Evolutionary conservation across 2,888 invertebrate genomes (phyloP), one percentile per base, ranked within the genome.

Genomic region (Argyra leucocephala): DNA sequence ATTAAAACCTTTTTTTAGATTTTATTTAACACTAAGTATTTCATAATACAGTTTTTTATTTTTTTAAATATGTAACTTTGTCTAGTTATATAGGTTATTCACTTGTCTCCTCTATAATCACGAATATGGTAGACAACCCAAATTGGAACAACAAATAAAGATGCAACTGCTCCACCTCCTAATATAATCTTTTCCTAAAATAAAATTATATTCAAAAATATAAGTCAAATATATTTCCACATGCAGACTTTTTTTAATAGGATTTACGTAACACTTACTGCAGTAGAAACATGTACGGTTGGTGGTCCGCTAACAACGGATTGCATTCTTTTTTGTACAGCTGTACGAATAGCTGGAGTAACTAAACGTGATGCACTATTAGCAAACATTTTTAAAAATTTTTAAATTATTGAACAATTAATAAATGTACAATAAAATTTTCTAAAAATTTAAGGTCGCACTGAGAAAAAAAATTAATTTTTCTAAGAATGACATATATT

Each of bases 211-310:
- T 31, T n/a, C n/a, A n/a, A 61, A 61, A 23, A n/a, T n/a, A 26
- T 26, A 23, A 12, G 22, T 26, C 3, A 5, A n/a, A 12, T 22
- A 58, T 15, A 21, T 22, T 22, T 58, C 21, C 23, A n/a, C 1
- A 62, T 18, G 21, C 12, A 26, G n/a, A n/a, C 7, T 4, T 26
- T 6, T 26, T 37, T 24, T 22, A 59, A 59, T 60, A 48, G 64
- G 59, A n/a, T 75, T 76, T 75, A 77, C 74, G 76, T 75, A 76
- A 76, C 70, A 77, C 79, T 78, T 73, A 79, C 79, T 63, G 75
- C 76, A 37, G 70, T 71, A 18, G 79, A 73, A 36, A 79, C 60
- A 65, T 76, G 74, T 58, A 75, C 68, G 5, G 75, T 76, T 61
- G 79, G 77, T 66, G 79, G 79, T 7, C 78, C 78, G 12, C 75